Evolutionary conservation across 2,797 vertebrate genomes (phyloP).

Genomic region (Rhadinocentrus ornatus): DNA sequence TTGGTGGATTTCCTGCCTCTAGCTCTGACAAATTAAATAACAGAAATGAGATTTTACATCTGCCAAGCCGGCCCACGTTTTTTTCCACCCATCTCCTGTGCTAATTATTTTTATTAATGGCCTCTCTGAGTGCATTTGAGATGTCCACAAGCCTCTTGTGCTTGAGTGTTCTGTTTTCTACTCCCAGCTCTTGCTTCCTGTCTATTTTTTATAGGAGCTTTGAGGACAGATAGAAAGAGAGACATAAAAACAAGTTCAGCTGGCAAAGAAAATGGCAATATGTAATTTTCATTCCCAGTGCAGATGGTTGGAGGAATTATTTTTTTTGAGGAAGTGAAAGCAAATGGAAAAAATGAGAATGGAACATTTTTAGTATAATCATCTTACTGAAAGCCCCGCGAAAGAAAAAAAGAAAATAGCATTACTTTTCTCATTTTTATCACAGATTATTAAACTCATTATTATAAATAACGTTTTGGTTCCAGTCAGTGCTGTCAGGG

Average conservation of each 20-base stretch:
- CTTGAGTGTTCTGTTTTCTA: constrained; percentile 69
- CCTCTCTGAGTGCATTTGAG: constrained; percentile 77
- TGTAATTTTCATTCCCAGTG: constrained; percentile 61
- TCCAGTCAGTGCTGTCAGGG: constrained; percentile 22
- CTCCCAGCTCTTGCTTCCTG: constrained; percentile 59
- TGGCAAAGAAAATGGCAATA: constrained; percentile 54
- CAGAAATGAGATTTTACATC: constrained; percentile 81
- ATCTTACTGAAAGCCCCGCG: constrained; percentile 65
- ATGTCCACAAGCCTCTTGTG: constrained; percentile 71
- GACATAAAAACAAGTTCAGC: constrained; percentile 58
- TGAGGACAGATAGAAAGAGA: constrained; percentile 46
- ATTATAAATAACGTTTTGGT: constrained; percentile 36
- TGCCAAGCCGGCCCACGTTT: constrained; percentile 63
- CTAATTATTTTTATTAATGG: constrained; percentile 84
- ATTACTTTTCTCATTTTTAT: constrained; percentile 32
- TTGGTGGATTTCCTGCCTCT: constrained; percentile 77
- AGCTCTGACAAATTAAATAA: constrained; percentile 78
- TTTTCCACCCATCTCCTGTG: constrained; percentile 63
- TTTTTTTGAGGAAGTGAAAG: constrained; percentile 51
- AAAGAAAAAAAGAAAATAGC: constrained; percentile 16
- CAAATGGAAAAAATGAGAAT: constrained; percentile 52
- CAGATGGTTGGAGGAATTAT: constrained; percentile 68
- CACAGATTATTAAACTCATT: constrained; percentile 51
- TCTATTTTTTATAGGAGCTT: constrained; percentile 61
- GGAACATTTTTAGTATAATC: constrained; percentile 54